Evolutionary conservation across 2,888 invertebrate species (phyloP).

Genomic region (Andrena praecox): DNA sequence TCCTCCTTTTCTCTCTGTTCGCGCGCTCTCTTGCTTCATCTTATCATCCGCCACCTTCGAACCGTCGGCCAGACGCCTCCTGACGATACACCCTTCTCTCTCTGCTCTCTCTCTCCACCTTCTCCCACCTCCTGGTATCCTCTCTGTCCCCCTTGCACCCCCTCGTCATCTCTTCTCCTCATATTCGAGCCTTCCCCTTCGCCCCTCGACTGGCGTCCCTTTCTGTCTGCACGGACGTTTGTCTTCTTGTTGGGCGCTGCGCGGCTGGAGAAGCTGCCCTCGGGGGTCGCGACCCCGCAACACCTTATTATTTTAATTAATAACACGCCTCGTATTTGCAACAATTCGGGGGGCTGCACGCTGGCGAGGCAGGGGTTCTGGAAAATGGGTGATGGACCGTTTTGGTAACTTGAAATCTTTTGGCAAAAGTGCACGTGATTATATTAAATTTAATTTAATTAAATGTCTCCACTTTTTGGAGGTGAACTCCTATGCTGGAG

Average conservation of each 20-base stretch:
- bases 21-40: constrained; percentile 41
- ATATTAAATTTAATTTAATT: no score
- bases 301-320: constrained; percentile 72
- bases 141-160: constrained; percentile 7
- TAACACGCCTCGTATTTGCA: constrained; percentile 19
- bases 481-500: background rate
- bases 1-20: constrained; percentile 54
- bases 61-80: constrained; percentile 58
- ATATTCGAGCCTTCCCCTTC: constrained; percentile 28
- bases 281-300: constrained; percentile 67
- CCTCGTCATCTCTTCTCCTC: constrained; percentile 31
- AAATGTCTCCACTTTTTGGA: no score
- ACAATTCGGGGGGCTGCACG: background rate
- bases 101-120: background rate
- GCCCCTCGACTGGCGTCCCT: constrained; percentile 9
- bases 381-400: background rate
- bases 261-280: constrained; percentile 42
- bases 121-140: background rate
- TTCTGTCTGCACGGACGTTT: constrained; percentile 44
- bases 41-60: constrained; percentile 62
- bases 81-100: constrained; percentile 41
- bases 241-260: constrained; percentile 40
- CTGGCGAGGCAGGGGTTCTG: background rate
- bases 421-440: no score
- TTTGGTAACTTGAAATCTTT: no score